A percentile compares a stretch with the other conserved stretches of the same genome.
Evolutionary conservation across 2,797 vertebrate species (phyloP).

Genomic region (Coregonus suidteri): DNA sequence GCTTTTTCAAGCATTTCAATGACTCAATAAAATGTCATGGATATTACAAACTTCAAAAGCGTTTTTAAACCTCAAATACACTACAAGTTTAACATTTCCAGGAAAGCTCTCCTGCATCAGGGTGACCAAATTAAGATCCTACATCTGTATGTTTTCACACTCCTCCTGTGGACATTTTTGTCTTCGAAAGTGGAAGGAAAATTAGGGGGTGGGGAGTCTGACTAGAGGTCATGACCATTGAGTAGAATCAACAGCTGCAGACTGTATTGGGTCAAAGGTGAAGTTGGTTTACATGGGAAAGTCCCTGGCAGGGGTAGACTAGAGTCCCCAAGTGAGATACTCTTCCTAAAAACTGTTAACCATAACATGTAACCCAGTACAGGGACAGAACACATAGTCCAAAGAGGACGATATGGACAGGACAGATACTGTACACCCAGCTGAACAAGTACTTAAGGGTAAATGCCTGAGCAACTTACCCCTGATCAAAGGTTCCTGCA

Average conservation of each 20-base stretch:
- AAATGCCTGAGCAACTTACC: slow-evolving; percentile 1
- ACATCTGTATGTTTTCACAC: no score
- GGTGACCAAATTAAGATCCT: no score
- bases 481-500: slow-evolving; percentile 34
- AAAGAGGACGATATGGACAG: slow-evolving; percentile 3
- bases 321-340: slow-evolving; percentile 4
- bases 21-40: neutral
- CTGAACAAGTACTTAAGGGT: neutral
- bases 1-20: neutral
- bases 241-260: neutral
- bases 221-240: neutral
- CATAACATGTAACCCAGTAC: neutral
- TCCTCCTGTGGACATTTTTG: neutral
- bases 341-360: neutral
- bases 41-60: no score
- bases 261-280: neutral
- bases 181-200: neutral
- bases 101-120: no score
- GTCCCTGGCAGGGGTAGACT: slow-evolving; percentile 24
- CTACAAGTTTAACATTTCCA: no score
- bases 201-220: neutral
- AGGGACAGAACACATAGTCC: neutral
- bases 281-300: neutral
- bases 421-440: no score
- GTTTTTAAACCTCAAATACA: no score